A percentile compares a stretch with the other conserved stretches of the same genome.
These are phyloP conservation scores for Nemotelus pantherinus DNA, from an alignment of 2,888 invertebrate genomes.

Conservation along the genomic window DNA sequence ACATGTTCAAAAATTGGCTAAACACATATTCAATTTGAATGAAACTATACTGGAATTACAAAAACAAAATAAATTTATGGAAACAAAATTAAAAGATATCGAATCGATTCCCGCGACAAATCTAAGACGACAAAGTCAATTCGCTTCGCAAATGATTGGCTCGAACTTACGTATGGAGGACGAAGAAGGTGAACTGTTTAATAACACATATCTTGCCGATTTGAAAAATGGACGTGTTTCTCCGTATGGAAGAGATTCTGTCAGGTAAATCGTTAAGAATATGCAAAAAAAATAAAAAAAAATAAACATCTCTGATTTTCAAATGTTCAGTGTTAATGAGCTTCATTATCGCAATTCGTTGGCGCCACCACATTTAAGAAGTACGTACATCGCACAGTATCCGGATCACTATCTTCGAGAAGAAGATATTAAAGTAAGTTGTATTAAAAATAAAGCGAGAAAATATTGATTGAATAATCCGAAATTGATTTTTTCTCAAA, in stretches of 20 bases:
- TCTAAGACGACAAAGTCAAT: slow-evolving; percentile 24
- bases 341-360: slow-evolving; percentile 83
- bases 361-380: slow-evolving; percentile 85
- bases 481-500: too few species aligned
- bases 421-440: slow-evolving; percentile 73
- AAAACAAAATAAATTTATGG: slow-evolving; percentile 61
- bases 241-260: slow-evolving; percentile 56
- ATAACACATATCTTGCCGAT: slow-evolving; percentile 79
- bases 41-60: slow-evolving; percentile 61
- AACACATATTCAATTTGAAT: slow-evolving; percentile 61
- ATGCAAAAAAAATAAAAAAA: neutral
- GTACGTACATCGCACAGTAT: slow-evolving; percentile 84
- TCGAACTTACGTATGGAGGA: slow-evolving; percentile 78
- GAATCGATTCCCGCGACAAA: slow-evolving; percentile 50
- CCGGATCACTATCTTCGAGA: slow-evolving; percentile 72
- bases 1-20: slow-evolving; percentile 60
- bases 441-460: slow-evolving; percentile 12
- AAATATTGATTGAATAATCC: neutral
- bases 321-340: slow-evolving; percentile 69
- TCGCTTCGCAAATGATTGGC: slow-evolving; percentile 53
- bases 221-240: slow-evolving; percentile 69
- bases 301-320: neutral
- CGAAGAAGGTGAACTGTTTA: slow-evolving; percentile 86
- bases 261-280: slow-evolving; percentile 54
- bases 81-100: slow-evolving; percentile 59